Base-by-base conservation (phyloP, 2,888 invertebrate species). In the Hypomecis atomaria region DNA sequence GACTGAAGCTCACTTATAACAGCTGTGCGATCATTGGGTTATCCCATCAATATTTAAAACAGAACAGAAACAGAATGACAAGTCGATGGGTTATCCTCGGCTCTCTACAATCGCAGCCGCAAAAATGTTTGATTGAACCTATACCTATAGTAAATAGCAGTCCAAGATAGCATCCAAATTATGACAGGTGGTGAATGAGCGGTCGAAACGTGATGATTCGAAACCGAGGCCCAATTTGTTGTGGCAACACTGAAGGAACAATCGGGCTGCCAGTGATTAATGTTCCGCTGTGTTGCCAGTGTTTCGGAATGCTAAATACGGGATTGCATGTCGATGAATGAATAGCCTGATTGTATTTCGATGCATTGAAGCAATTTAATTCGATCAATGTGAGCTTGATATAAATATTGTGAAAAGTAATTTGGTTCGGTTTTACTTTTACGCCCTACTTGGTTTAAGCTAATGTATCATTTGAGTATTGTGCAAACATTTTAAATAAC, bases 121-220 rank as follows among this genome's bases (percentile, higher is more conserved):
- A 23, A 23, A 23, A 3, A 23, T 23, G 3, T 23, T 23, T 23
- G 23, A 23, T 23, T 10, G 10, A 11, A n/a, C 5, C 9, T 9
- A 36, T 5, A 49, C 2, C 11, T 5, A 11, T 11, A 13, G 36
- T 37, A 50, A 37, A 37, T 4, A 11, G 23, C 23, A 23, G 23
- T 10, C 49, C n/a, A 7, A 38, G 3, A 37, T 37, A n/a, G 49
- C 37, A 37, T 37, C 59, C 52, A 55, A 72, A 84, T 85, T 84
- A 85, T 85, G 83, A 84, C 81, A 78, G 81, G 76, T 78, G 81
- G 73, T 67, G 74, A 79, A 84, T 85, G 84, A 82, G 83, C 83
- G 80, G 82, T 78, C 74, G 70, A 75, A 78, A 78, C 77, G 79
- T 78, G 79, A 84, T 85, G 78, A 82, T 79, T 79, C 69, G 71